Percentiles rank a stretch among this genome's conserved stretches.
These are phyloP conservation scores for Oikopleura albicans DNA, from an alignment of 23 tunicate species.

Conservation along the genomic window DNA sequence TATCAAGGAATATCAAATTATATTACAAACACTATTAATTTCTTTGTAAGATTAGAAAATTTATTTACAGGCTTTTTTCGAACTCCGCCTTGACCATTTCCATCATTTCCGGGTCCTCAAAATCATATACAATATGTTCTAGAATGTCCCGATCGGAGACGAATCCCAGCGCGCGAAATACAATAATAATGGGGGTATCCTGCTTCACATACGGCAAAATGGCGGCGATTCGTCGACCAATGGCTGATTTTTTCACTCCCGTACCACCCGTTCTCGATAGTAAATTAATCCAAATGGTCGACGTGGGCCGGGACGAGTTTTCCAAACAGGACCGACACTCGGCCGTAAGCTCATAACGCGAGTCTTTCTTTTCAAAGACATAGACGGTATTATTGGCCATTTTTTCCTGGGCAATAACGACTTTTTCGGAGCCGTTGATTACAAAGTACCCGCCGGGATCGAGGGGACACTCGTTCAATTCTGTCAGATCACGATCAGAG, in stretches of 20 bases:
- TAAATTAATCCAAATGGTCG: conserved; percentile 98
- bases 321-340: conserved; percentile 87
- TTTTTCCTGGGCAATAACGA: conserved; percentile 89
- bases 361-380: conserved; percentile 91
- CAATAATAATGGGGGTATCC: conserved; percentile 93
- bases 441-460: conserved; percentile 99
- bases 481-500: conserved; percentile 94
- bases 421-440: conserved; percentile 97
- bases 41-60: not conserved
- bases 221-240: conserved; percentile 94
- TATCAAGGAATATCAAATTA: too few relatives aligned
- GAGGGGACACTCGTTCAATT: conserved; percentile 90
- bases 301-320: conserved; percentile 83
- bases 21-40: too few relatives aligned
- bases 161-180: conserved; percentile 94
- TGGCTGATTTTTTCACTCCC: conserved; percentile 95
- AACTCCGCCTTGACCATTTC: conserved; percentile 43
- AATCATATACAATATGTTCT: conserved; percentile 95
- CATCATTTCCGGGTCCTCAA: conserved; percentile 99
- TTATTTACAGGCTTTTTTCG: not conserved
- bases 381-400: conserved; percentile 98
- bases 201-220: conserved; percentile 91
- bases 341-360: conserved; percentile 85
- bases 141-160: conserved; percentile 92
- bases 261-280: conserved; percentile 67